phyloP scores from a whole-genome alignment of 2,888 invertebrate genomes.

The Marronus borbonicus region DNA sequence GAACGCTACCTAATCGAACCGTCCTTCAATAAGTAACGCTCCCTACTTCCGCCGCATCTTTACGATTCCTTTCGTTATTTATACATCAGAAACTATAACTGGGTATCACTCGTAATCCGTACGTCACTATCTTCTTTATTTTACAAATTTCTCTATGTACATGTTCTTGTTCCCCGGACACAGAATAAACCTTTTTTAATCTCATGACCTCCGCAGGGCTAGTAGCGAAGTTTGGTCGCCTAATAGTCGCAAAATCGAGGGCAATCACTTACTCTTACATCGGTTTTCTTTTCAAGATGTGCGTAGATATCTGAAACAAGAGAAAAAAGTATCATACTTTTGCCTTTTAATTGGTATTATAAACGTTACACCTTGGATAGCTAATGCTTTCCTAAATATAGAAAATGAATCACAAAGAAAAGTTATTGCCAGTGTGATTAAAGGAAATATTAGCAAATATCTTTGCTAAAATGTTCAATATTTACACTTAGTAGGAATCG shows the following conservation, averaged over 20 bases:
- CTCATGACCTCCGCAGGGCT: not conserved
- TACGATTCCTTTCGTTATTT: not conserved
- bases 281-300: slow-evolving; percentile 35
- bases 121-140: slow-evolving; percentile 6
- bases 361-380: too few relatives aligned
- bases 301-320: slow-evolving; percentile 45
- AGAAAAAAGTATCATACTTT: not conserved
- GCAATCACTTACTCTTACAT: slow-evolving; percentile 3
- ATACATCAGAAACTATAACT: slow-evolving; percentile 29
- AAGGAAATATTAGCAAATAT: too few relatives aligned
- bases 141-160: slow-evolving; percentile 41
- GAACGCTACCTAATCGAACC: not conserved
- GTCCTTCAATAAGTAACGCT: not conserved
- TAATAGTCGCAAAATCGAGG: slow-evolving; percentile 40
- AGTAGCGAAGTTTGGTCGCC: slow-evolving; percentile 38
- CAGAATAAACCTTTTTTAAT: not conserved
- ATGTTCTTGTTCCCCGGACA: not conserved
- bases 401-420: too few relatives aligned
- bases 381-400: too few relatives aligned
- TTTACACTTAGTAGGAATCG: too few relatives aligned
- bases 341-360: too few relatives aligned
- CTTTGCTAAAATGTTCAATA: too few relatives aligned
- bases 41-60: not conserved
- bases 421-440: too few relatives aligned
- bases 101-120: slow-evolving; percentile 9